A percentile compares a stretch with the other conserved stretches of the same genome.
Conservation (phyloP, 2,113 vertebrate species). For the Lepus europaeus region DNA sequence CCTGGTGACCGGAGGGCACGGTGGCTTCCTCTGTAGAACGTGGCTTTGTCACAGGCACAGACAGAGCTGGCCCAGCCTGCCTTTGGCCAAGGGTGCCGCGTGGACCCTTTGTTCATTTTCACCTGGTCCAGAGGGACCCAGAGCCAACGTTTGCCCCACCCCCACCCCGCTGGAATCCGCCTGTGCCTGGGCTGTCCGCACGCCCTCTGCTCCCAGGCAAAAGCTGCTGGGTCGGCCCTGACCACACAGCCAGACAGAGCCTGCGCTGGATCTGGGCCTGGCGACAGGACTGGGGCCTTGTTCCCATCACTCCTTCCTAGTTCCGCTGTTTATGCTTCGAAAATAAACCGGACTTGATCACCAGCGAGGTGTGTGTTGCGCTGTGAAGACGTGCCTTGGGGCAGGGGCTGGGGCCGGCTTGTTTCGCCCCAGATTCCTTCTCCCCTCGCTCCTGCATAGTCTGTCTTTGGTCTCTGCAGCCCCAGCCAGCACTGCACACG, state of each 20-base stretch:
- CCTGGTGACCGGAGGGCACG: neutral
- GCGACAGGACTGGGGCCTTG: constrained; percentile 16
- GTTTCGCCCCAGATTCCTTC: neutral
- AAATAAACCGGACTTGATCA: constrained; percentile 79
- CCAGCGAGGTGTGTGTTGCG: constrained; percentile 25
- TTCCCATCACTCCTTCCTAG: constrained; percentile 38
- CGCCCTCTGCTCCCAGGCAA: neutral
- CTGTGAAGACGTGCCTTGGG: neutral
- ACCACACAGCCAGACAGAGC: neutral
- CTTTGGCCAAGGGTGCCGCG: neutral
- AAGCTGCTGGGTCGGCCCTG: neutral
- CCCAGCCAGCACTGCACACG: neutral
- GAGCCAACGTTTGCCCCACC: neutral
- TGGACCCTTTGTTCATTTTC: neutral
- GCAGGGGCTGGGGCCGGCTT: rapidly evolving
- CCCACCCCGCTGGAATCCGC: neutral
- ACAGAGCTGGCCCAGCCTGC: neutral
- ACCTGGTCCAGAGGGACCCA: neutral
- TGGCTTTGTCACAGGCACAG: neutral
- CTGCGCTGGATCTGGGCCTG: neutral
- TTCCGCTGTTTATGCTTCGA: constrained; percentile 70
- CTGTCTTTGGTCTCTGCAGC: neutral
- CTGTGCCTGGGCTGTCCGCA: neutral
- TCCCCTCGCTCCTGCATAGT: neutral
- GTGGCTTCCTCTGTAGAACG: neutral